phyloP scores from a whole-genome alignment of 2,888 invertebrate species.

The Hydropsyche betteni region DNA sequence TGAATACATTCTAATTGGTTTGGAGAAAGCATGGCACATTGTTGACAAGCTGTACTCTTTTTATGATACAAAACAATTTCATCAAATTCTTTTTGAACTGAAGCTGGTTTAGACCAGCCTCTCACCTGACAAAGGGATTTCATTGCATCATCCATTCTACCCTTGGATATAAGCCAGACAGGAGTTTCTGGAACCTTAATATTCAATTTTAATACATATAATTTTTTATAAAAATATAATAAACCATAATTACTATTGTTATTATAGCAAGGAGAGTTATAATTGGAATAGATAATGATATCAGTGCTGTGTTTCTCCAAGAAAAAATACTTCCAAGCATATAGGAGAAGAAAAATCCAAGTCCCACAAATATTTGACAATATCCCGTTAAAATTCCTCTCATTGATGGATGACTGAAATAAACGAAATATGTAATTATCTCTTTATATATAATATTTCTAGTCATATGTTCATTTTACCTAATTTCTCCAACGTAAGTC shows the following conservation, averaged over 20 bases:
- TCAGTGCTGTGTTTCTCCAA: constrained; percentile 66
- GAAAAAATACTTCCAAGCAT: constrained; percentile 64
- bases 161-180: constrained; percentile 68
- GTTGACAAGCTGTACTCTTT: constrained; percentile 52
- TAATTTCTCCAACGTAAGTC: constrained; percentile 71
- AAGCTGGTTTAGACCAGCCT: constrained; percentile 65
- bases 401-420: constrained; percentile 64
- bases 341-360: constrained; percentile 66
- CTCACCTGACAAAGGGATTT: constrained; percentile 66
- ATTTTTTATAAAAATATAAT: not conserved
- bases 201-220: not conserved
- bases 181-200: constrained; percentile 69
- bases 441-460: not conserved
- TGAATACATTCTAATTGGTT: constrained; percentile 54
- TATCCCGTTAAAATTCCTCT: constrained; percentile 67
- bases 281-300: constrained; percentile 63
- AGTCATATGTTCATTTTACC: constrained; percentile 55
- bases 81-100: constrained; percentile 65
- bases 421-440: not conserved
- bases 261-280: constrained; percentile 64
- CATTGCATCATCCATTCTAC: constrained; percentile 65
- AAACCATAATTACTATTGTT: constrained; percentile 57
- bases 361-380: constrained; percentile 62
- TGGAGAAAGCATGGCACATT: constrained; percentile 49
- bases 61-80: constrained; percentile 63